Percentiles rank a stretch among this genome's conserved stretches.
Evolutionary conservation across 53 echinoderm and acorn worm species (phyloP).

Genomic region (Paelopatides confundens): DNA sequence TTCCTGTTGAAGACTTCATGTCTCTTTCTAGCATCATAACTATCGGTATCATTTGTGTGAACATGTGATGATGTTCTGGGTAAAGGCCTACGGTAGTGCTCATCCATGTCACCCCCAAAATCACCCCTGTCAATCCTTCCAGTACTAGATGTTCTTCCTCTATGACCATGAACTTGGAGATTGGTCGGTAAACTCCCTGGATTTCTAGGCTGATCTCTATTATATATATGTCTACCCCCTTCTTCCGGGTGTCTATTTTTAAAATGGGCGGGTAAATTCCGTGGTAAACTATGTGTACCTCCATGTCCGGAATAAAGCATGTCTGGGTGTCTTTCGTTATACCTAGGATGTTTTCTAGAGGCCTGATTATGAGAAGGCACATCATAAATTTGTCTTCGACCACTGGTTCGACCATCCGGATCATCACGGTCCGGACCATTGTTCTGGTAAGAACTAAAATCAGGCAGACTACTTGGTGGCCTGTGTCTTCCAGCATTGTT

Average conservation of each 20-base stretch:
- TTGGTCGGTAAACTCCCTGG: slow-evolving; percentile 15
- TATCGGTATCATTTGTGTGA: background rate
- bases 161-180: background rate
- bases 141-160: background rate
- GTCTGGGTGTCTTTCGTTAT: background rate
- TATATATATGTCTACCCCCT: background rate
- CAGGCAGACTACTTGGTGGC: slow-evolving; percentile 6
- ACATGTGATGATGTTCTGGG: slow-evolving; percentile 1
- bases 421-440: background rate
- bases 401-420: background rate
- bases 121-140: background rate
- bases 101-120: background rate
- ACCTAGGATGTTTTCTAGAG: background rate
- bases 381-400: slow-evolving; percentile 11
- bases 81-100: background rate
- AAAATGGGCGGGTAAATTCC: background rate
- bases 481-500: background rate
- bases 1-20: background rate
- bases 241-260: background rate
- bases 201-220: background rate
- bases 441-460: background rate
- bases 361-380: background rate
- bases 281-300: slow-evolving; percentile 13
- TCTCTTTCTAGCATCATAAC: background rate
- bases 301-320: background rate